Conservation (phyloP, 2,888 invertebrate genomes). For the Melolontha melolontha region DNA sequence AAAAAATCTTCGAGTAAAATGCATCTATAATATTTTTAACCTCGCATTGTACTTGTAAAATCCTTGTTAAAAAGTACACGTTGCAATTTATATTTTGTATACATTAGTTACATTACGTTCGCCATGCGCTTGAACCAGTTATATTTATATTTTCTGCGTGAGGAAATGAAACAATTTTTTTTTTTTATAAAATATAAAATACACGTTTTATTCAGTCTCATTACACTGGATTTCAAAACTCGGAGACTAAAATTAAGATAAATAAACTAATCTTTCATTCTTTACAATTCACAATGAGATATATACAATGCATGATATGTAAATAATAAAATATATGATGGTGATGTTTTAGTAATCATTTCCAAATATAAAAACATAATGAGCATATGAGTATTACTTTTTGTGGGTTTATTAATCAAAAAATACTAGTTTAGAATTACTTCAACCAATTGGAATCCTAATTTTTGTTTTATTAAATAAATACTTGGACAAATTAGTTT, state of each 20-base stretch:
- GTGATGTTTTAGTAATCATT: constrained; percentile 51
- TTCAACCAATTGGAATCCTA: too few species aligned
- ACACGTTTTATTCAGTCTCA: constrained; percentile 64
- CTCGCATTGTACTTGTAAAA: constrained; percentile 52
- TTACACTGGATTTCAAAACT: constrained; percentile 60
- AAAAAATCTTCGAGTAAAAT: not conserved
- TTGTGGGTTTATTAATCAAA: too few species aligned
- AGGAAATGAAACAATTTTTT: not conserved
- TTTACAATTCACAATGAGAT: constrained; percentile 61
- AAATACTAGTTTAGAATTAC: too few species aligned
- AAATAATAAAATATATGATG: constrained; percentile 54
- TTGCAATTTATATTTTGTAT: constrained; percentile 7
- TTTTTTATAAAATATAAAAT: constrained; percentile 51
- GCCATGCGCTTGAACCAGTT: not conserved
- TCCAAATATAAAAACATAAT: not conserved
- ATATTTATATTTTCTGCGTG: too few species aligned
- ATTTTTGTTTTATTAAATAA: too few species aligned
- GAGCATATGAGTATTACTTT: too few species aligned
- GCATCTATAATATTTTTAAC: constrained; percentile 44
- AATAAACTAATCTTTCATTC: constrained; percentile 57
- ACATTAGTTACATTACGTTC: not conserved
- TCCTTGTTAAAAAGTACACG: constrained; percentile 49
- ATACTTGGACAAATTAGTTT: too few species aligned
- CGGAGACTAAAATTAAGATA: constrained; percentile 56
- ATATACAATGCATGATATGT: constrained; percentile 55